These are phyloP conservation scores for Artemia sinica DNA, from an alignment of 2,888 invertebrate species.

Conservation along the genomic window DNA sequence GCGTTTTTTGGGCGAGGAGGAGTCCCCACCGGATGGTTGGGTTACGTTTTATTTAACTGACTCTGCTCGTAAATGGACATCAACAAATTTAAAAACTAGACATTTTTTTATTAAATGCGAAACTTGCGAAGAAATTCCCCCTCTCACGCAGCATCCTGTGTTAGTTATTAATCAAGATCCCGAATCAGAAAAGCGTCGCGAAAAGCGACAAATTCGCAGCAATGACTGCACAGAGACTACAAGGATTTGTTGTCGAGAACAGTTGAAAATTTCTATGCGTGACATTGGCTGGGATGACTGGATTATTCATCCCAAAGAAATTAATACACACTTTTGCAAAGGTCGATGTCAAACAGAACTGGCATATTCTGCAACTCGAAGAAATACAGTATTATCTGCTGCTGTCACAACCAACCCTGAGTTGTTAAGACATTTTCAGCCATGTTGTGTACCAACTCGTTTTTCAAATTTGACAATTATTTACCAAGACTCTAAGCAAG, in stretches of 20 bases:
- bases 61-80: conserved; percentile 4
- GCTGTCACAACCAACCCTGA: neutral
- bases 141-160: neutral
- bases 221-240: neutral
- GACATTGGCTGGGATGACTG: conserved; percentile 12
- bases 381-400: neutral
- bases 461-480: neutral
- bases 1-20: conserved; percentile 4
- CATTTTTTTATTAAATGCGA: conserved; percentile 1
- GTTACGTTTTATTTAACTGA: conserved; percentile 5
- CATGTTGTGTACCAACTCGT: neutral
- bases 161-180: conserved; percentile 4
- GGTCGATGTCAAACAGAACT: neutral
- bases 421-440: neutral
- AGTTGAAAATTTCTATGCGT: neutral
- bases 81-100: conserved; percentile 1
- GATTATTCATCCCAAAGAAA: neutral
- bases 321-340: neutral
- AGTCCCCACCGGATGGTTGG: neutral
- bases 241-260: neutral
- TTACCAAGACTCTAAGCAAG: neutral
- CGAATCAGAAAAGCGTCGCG: neutral
- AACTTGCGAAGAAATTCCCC: neutral
- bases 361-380: neutral
- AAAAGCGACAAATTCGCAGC: neutral